Conservation (phyloP, 2,797 vertebrate species). For the Distichodus sexfasciatus region DNA sequence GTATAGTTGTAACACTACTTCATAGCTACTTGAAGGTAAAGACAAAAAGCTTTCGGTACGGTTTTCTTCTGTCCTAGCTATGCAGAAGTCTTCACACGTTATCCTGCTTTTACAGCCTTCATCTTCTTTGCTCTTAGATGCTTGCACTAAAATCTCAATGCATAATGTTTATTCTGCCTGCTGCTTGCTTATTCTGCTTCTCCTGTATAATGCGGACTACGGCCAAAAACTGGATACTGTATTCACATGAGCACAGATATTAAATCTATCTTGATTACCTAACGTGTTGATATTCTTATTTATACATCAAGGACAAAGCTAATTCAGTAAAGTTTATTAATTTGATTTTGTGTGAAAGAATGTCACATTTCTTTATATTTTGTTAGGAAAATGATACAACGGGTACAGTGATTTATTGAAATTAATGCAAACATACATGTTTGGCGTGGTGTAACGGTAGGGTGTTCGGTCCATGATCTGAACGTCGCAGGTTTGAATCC, state of each 20-base stretch:
- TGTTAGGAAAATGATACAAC: too few relatives aligned
- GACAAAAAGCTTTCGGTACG: background rate
- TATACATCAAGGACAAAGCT: too few relatives aligned
- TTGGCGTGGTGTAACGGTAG: too few relatives aligned
- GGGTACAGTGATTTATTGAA: too few relatives aligned
- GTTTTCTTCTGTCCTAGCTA: constrained; percentile 16
- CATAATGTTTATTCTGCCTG: background rate
- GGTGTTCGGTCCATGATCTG: too few relatives aligned
- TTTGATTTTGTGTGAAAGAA: too few relatives aligned
- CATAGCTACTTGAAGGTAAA: background rate
- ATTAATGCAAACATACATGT: too few relatives aligned
- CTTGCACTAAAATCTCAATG: constrained; percentile 5
- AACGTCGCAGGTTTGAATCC: too few relatives aligned
- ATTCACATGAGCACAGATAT: constrained; percentile 23
- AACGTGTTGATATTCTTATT: background rate
- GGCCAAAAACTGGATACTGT: background rate
- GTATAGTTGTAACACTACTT: constrained; percentile 13
- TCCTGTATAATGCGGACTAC: constrained; percentile 5
- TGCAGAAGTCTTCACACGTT: background rate
- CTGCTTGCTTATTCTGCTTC: constrained; percentile 21
- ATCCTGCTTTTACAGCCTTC: background rate
- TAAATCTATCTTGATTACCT: constrained; percentile 6
- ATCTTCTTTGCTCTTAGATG: constrained; percentile 4
- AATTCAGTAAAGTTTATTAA: too few relatives aligned
- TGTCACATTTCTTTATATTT: too few relatives aligned